A percentile compares a stretch with the other conserved stretches of the same genome.
Conservation (phyloP, 2,113 vertebrate genomes). For the Cathartes aura region DNA sequence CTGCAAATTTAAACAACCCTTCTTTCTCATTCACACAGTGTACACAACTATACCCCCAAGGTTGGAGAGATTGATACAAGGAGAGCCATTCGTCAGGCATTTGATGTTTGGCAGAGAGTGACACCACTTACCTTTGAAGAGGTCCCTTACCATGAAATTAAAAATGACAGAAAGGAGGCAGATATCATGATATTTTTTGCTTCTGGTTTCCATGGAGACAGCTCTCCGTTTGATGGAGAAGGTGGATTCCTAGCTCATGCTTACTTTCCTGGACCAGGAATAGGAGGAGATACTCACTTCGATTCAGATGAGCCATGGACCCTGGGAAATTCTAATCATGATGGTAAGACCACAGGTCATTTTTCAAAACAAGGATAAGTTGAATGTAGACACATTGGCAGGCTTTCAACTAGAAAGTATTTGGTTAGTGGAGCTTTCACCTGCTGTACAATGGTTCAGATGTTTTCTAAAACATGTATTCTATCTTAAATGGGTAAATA, state of each 20-base stretch:
- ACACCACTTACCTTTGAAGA: conserved; percentile 97
- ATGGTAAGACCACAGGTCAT: conserved; percentile 80
- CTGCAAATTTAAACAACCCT: not conserved
- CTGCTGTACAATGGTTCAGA: not conserved
- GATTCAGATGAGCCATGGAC: conserved; percentile 98
- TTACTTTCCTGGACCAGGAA: conserved; percentile 96
- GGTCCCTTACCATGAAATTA: conserved; percentile 94
- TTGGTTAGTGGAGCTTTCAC: not conserved
- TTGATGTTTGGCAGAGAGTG: conserved; percentile 96
- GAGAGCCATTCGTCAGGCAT: conserved; percentile 96
- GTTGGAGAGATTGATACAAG: conserved; percentile 95
- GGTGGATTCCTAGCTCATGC: conserved; percentile 97
- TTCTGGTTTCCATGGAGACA: conserved; percentile 97
- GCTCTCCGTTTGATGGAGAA: conserved; percentile 96
- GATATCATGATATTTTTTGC: conserved; percentile 99
- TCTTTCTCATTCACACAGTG: conserved; percentile 77
- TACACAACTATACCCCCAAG: conserved; percentile 98
- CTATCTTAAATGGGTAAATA: not conserved
- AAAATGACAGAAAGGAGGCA: conserved; percentile 94
- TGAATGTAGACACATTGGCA: not conserved
- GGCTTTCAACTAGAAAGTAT: not conserved
- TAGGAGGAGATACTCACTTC: conserved; percentile 97
- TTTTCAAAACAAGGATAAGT: not conserved
- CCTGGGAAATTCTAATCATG: conserved; percentile 92
- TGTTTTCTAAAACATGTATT: not conserved